These are phyloP conservation scores for Coendou prehensilis DNA, from an alignment of 2,797 vertebrate species.

Conservation along the genomic window DNA sequence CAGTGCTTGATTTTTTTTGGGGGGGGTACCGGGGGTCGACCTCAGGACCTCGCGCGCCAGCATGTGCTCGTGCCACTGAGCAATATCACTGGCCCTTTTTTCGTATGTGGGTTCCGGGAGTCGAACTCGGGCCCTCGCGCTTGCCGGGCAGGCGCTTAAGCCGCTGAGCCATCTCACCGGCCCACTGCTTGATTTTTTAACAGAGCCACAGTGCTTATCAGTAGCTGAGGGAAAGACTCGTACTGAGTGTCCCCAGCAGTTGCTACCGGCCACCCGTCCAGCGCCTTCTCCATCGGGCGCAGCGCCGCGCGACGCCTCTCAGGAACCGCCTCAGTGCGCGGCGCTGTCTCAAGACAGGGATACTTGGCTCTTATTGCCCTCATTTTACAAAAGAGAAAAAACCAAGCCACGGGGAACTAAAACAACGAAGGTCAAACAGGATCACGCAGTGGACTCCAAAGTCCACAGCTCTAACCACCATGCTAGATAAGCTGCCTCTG, in stretches of 20 bases:
- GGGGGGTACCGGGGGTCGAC: too few relatives aligned
- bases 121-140: too few relatives aligned
- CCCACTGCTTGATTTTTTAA: background rate
- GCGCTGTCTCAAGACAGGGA: background rate
- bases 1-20: background rate
- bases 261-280: background rate
- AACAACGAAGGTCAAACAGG: background rate
- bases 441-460: background rate
- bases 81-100: too few relatives aligned
- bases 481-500: background rate
- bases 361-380: background rate
- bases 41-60: too few relatives aligned
- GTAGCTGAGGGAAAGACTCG: background rate
- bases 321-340: background rate
- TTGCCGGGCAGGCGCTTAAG: too few relatives aligned
- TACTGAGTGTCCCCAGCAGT: background rate
- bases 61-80: too few relatives aligned
- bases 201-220: background rate
- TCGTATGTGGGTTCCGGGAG: too few relatives aligned
- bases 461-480: background rate
- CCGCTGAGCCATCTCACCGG: too few relatives aligned
- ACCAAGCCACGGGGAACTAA: background rate
- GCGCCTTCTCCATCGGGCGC: background rate
- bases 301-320: background rate
- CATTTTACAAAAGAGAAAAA: background rate